Evolutionary conservation across 1,140 invertebrate species (phyloP).

Genomic region (Drosophila seguyi): DNA sequence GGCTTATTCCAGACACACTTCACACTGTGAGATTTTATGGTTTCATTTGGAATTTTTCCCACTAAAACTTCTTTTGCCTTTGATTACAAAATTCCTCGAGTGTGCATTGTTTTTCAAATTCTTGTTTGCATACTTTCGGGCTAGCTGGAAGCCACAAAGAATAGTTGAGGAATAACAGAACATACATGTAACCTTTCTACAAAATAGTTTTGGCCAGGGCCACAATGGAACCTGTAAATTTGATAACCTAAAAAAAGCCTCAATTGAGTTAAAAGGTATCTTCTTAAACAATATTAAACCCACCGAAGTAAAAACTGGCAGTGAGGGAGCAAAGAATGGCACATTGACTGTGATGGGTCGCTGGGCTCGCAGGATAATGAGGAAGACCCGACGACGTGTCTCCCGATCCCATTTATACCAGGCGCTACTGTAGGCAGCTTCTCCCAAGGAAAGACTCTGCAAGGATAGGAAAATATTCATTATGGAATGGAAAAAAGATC

Average conservation of each 20-base stretch:
- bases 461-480: background rate
- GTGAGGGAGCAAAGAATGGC: constrained; percentile 62
- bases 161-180: background rate
- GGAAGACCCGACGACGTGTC: constrained; percentile 48
- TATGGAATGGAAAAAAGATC: background rate
- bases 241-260: constrained; percentile 43
- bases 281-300: background rate
- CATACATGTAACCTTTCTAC: constrained; percentile 5
- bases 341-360: constrained; percentile 54
- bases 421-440: constrained; percentile 54
- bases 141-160: constrained; percentile 1
- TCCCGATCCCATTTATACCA: constrained; percentile 63
- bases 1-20: background rate
- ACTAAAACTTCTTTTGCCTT: background rate
- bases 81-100: background rate
- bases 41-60: background rate
- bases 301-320: constrained; percentile 58
- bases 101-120: background rate
- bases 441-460: constrained; percentile 58
- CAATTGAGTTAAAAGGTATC: background rate
- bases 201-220: constrained; percentile 71
- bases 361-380: constrained; percentile 62
- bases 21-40: background rate
- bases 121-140: constrained; percentile 37
- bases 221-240: constrained; percentile 75